These are phyloP conservation scores for Araneus ventricosus DNA, from an alignment of 1,140 invertebrate genomes.

Conservation along the genomic window DNA sequence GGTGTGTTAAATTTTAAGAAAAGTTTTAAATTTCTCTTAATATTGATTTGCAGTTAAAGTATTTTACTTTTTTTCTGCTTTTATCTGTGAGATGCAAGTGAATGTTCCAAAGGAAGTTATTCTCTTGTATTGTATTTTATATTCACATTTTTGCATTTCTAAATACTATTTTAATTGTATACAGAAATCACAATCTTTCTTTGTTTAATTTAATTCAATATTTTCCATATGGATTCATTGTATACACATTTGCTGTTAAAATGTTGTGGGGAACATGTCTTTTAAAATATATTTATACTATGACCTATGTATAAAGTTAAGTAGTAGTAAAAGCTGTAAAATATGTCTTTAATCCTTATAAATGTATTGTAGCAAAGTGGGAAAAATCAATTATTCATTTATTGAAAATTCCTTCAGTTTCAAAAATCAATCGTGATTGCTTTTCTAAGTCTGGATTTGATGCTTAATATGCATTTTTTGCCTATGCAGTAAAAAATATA, in stretches of 20 bases:
- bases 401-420: constrained; percentile 42
- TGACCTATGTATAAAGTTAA: constrained; percentile 44
- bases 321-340: constrained; percentile 27
- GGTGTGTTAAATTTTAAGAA: background rate
- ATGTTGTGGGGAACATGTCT: constrained; percentile 28
- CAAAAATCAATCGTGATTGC: background rate
- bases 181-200: background rate
- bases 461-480: constrained; percentile 13
- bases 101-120: background rate
- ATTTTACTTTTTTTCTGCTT: background rate
- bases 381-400: background rate
- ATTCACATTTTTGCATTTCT: background rate
- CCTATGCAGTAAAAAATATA: background rate
- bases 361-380: constrained; percentile 39
- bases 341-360: constrained; percentile 31
- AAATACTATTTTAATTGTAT: background rate
- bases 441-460: background rate
- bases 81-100: background rate
- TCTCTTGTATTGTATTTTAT: background rate
- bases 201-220: constrained; percentile 10
- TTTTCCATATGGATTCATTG: background rate
- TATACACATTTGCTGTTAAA: constrained; percentile 52
- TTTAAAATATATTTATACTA: constrained; percentile 47
- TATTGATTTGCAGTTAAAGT: background rate
- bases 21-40: background rate